Percentiles rank a stretch among this genome's conserved stretches.
phyloP scores from a whole-genome alignment of 2,113 vertebrate species.

The Saguinus midas region DNA sequence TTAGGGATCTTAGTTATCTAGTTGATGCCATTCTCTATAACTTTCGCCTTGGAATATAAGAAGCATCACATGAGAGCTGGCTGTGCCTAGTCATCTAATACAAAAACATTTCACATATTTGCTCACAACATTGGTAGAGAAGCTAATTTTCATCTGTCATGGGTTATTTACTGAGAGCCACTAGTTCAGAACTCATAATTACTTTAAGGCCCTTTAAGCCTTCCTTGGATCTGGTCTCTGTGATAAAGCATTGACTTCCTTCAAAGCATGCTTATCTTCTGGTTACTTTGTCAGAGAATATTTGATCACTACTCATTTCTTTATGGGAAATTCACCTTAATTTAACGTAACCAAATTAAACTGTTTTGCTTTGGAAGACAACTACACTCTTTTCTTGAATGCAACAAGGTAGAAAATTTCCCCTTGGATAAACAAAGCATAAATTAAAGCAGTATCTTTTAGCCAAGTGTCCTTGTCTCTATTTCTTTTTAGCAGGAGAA shows the following conservation, averaged over 20 bases:
- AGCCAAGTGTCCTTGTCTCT: background rate
- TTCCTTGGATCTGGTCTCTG: background rate
- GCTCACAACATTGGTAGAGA: background rate
- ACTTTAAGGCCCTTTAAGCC: background rate
- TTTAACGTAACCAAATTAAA: constrained; percentile 18
- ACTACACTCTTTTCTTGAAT: background rate
- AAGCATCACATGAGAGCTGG: background rate
- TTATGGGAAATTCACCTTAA: constrained; percentile 21
- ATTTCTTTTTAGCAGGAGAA: constrained; percentile 7
- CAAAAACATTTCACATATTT: background rate
- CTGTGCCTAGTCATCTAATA: background rate
- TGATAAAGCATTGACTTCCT: background rate
- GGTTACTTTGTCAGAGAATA: background rate
- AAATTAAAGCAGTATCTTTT: constrained; percentile 13
- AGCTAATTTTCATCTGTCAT: background rate
- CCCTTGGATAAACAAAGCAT: constrained; percentile 22
- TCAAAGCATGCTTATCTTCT: background rate
- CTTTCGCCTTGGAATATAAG: background rate
- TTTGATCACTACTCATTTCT: background rate
- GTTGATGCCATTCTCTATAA: background rate
- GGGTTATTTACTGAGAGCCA: background rate
- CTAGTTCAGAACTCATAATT: background rate
- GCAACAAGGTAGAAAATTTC: constrained; percentile 24
- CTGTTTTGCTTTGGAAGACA: constrained; percentile 40
- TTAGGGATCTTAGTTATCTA: background rate